Percentiles rank a stretch among this genome's conserved stretches.
phyloP scores from a whole-genome alignment of 2,888 invertebrate species.

The Pseudolycoriella hygida region DNA sequence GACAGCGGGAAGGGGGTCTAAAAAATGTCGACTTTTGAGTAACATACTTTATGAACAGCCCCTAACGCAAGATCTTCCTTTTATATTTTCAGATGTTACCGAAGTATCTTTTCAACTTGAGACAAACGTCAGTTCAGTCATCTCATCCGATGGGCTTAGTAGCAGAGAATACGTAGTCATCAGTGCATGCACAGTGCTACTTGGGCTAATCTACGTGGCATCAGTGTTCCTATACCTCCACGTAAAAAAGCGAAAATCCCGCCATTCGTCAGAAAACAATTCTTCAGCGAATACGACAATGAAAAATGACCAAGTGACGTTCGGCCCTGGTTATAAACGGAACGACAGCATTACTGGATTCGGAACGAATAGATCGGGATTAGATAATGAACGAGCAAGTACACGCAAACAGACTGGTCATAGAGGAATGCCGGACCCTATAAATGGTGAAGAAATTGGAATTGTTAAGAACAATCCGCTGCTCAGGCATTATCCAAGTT shows the following conservation, averaged over 20 bases:
- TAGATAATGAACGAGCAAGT: neutral
- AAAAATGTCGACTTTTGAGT: no score
- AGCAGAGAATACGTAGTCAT: constrained; percentile 68
- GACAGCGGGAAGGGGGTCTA: no score
- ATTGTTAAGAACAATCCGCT: constrained; percentile 65
- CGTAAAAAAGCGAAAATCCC: constrained; percentile 42
- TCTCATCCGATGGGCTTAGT: constrained; percentile 41
- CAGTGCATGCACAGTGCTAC: constrained; percentile 62
- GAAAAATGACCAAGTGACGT: constrained; percentile 29
- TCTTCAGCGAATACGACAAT: constrained; percentile 29
- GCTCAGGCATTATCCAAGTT: constrained; percentile 40
- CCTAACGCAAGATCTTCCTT: no score
- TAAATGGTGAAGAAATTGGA: constrained; percentile 40
- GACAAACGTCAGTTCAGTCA: constrained; percentile 36
- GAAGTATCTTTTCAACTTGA: constrained; percentile 62
- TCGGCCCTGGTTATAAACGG: constrained; percentile 24
- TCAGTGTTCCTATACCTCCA: constrained; percentile 71
- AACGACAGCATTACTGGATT: constrained; percentile 20
- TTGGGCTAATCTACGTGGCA: constrained; percentile 74
- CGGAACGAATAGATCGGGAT: neutral
- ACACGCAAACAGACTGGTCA: neutral
- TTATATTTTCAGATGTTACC: constrained; percentile 44
- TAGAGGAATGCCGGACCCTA: constrained; percentile 24
- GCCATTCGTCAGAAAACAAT: neutral
- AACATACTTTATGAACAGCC: no score